These are phyloP conservation scores for Colinus virginianus DNA, from an alignment of 2,113 vertebrate genomes.

Conservation along the genomic window DNA sequence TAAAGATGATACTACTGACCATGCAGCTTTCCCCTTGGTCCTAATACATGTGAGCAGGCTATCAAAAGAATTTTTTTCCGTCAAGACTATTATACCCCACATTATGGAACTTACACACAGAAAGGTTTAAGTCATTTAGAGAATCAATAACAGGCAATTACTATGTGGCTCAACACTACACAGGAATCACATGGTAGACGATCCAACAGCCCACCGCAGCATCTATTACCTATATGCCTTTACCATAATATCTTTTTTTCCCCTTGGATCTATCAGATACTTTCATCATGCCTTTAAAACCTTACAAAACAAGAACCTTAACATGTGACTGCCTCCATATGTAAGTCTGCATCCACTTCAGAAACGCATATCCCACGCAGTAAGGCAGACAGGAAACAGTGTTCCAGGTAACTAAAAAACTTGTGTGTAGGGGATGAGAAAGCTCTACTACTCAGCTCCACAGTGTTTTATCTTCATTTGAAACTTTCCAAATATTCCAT, in stretches of 20 bases:
- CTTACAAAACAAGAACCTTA: neutral
- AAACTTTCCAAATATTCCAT: neutral
- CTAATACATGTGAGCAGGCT: neutral
- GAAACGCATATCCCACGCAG: neutral
- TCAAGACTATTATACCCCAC: neutral
- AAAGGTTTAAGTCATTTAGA: neutral
- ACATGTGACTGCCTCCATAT: neutral
- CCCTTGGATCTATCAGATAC: neutral
- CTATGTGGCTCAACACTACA: neutral
- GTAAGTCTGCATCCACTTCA: neutral
- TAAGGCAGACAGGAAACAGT: rapidly evolving
- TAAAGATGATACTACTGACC: neutral
- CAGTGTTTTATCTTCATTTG: neutral
- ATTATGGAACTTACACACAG: neutral
- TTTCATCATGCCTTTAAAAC: neutral
- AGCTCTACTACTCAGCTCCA: neutral
- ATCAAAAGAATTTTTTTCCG: neutral
- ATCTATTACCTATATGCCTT: neutral
- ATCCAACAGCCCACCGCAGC: neutral
- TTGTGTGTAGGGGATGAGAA: neutral
- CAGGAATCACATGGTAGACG: neutral
- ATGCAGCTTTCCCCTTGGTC: neutral
- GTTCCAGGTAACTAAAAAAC: neutral
- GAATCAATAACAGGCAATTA: neutral
- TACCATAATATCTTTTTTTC: neutral